Percentiles rank a stretch among this genome's conserved stretches.
Evolutionary conservation across 2,113 vertebrate genomes (phyloP).

Genomic region (Dasyornis broadbenti): DNA sequence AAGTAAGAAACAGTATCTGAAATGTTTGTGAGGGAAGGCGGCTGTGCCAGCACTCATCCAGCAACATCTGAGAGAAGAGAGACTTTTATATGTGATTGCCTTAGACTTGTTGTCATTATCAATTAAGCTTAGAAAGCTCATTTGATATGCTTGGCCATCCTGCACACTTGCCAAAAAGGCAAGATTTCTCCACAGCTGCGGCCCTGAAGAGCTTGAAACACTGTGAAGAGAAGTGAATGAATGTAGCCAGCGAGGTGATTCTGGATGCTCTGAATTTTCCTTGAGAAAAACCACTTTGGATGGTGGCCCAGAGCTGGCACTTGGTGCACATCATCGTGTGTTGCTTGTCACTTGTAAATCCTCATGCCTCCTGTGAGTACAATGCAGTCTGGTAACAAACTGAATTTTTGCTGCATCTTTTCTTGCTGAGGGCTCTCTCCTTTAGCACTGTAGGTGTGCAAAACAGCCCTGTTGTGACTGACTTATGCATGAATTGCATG

Average conservation of each 20-base stretch:
- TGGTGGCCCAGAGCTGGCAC: not conserved
- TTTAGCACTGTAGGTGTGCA: not conserved
- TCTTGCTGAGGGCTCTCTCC: not conserved
- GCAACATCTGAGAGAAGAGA: constrained; percentile 62
- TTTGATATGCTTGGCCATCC: constrained; percentile 19
- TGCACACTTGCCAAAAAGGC: constrained; percentile 48
- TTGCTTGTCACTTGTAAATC: not conserved
- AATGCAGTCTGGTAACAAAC: not conserved
- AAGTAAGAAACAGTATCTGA: constrained; percentile 76
- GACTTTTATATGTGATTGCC: constrained; percentile 62
- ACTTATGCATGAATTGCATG: not conserved
- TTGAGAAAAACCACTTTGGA: constrained; percentile 12
- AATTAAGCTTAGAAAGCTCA: constrained; percentile 64
- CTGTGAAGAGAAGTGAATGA: not conserved
- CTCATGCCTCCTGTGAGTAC: not conserved
- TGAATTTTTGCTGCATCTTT: not conserved
- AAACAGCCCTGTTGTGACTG: not conserved
- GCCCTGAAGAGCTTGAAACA: not conserved
- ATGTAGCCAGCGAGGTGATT: not conserved
- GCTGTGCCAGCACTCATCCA: constrained; percentile 62
- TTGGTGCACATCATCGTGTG: not conserved
- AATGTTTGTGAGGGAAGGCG: constrained; percentile 66
- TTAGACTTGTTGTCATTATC: constrained; percentile 71
- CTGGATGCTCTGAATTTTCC: not conserved
- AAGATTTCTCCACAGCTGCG: constrained; percentile 14